Base-by-base conservation (phyloP, 2,113 vertebrate species). In the Chelonoidis abingdonii region DNA sequence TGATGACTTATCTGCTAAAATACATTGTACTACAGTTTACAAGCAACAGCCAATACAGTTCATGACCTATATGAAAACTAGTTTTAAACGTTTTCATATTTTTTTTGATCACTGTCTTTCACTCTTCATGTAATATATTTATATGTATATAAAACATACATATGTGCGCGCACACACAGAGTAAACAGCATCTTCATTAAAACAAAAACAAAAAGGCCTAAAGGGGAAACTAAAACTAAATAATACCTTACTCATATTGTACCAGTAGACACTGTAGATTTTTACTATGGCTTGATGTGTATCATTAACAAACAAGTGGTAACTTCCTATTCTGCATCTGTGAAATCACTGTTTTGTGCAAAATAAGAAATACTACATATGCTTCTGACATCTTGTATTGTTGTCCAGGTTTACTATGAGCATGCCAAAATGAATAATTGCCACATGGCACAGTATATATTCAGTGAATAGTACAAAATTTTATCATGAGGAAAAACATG, bases 371-470 rank as follows among this genome's bases (percentile, higher is more conserved):
- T 41, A 83, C 14, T 79, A 17, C 88, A 86, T 69, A 38, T 91
- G 25, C 1, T 92, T 22, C 93, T 78, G 89, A 88, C 41, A 84
- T n/a, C 7, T 59, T 86, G 49, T n/a, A 89, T 27, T 80, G 56
- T 81, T 69, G 59, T 62, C 29, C 13, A 87, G 50, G 94, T 90
- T 87, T 95, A 83, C 53, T 93, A 76, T 31, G 8, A 76, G 8
- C 16, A 17, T 84, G 52, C 72, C 78, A 91, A 56, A 89, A 89
- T 89, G 76, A 91, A 95, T 88, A 84, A 88, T 41, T 80, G 8
- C 47, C 78, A 10, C 65, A 14, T 88, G 41, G 50, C 53, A 90
- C 41, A 95, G 29, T 82, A 31, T 2, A n/a, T 41, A n/a, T 72
- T 72, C 69, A 24, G 69, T 72, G 5, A 38, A 31, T 62, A 31